phyloP scores from a whole-genome alignment of 1,140 invertebrate species.

The Drosophila sp. region DNA sequence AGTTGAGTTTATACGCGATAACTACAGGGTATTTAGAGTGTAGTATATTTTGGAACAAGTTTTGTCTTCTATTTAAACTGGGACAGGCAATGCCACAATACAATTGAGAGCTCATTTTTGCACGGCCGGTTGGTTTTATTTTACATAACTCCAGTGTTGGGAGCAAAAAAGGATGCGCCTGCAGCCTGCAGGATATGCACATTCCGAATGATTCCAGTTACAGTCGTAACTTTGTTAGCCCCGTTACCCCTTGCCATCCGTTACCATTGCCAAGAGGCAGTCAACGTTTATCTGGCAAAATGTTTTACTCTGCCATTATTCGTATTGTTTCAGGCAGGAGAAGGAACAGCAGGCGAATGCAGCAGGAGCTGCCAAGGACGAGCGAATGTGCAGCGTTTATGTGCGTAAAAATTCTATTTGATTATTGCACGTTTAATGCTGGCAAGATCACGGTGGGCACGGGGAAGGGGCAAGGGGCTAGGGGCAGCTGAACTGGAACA shows the following conservation, averaged over 20 bases:
- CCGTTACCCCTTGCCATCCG: background rate
- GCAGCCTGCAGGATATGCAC: constrained; percentile 51
- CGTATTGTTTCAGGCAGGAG: constrained; percentile 50
- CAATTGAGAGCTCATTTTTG: constrained; percentile 75
- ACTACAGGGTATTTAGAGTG: constrained; percentile 4
- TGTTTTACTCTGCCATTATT: constrained; percentile 67
- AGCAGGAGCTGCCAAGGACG: constrained; percentile 25
- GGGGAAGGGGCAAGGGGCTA: background rate
- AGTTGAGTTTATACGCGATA: too few relatives aligned
- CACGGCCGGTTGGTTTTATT: constrained; percentile 55
- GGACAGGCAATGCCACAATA: constrained; percentile 59
- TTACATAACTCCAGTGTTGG: constrained; percentile 51
- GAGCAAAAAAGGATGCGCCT: constrained; percentile 43
- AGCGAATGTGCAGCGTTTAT: constrained; percentile 41
- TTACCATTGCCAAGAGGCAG: constrained; percentile 30
- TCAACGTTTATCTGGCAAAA: constrained; percentile 69
- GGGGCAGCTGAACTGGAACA: background rate
- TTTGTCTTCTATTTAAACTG: constrained; percentile 29
- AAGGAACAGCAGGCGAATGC: constrained; percentile 13
- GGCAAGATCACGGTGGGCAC: background rate
- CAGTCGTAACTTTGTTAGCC: constrained; percentile 69
- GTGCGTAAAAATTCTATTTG: constrained; percentile 81
- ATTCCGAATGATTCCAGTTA: constrained; percentile 55
- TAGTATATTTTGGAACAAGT: background rate
- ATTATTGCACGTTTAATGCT: constrained; percentile 67